phyloP scores from a whole-genome alignment of 2,797 vertebrate species.

The Urosaurus nigricauda region DNA sequence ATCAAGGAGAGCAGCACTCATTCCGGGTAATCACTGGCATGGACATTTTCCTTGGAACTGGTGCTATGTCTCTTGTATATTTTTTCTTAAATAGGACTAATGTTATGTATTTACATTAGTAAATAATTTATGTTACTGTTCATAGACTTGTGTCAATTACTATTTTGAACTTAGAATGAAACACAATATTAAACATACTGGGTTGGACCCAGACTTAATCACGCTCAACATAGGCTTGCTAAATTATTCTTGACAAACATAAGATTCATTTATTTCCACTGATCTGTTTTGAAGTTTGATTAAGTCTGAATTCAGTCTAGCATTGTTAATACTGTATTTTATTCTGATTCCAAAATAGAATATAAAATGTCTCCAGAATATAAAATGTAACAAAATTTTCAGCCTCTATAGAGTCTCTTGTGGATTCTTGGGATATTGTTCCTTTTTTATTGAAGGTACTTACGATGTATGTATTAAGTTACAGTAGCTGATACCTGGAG shows the following conservation, averaged over 20 bases:
- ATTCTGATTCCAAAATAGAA: not conserved
- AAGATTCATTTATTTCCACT: not conserved
- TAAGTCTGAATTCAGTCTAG: not conserved
- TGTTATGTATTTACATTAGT: not conserved
- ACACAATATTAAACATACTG: not conserved
- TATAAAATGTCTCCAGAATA: not conserved
- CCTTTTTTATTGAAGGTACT: not conserved
- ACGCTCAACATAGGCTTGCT: not conserved
- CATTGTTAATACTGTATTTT: not conserved
- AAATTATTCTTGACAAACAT: not conserved
- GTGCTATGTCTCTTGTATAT: not conserved
- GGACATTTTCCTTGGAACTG: not conserved
- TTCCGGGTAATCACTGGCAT: not conserved
- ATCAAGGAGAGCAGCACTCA: not conserved
- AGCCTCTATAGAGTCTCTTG: not conserved
- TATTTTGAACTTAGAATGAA: too few species aligned
- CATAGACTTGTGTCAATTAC: too few species aligned
- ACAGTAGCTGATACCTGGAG: not conserved
- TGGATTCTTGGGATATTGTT: not conserved
- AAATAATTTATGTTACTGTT: too few species aligned
- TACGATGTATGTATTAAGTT: not conserved
- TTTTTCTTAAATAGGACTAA: not conserved
- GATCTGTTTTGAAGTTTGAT: not conserved
- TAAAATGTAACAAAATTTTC: not conserved
- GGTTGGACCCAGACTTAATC: not conserved